Base-by-base conservation (phyloP, 1,140 invertebrate genomes). In the Drosophila ogumai region DNA sequence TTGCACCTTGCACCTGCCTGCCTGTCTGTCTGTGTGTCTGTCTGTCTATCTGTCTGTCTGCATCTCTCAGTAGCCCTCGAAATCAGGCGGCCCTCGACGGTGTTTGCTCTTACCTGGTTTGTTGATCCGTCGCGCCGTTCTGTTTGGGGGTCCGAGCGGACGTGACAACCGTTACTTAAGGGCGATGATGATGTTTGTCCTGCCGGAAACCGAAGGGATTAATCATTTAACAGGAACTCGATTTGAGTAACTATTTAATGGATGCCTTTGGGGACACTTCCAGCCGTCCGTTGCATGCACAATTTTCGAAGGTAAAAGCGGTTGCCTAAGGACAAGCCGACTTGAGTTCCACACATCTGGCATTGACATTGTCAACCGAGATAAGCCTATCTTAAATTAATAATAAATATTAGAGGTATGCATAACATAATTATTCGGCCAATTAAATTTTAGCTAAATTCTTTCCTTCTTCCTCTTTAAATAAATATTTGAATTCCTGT, bases 1-100 rank as follows among this genome's bases (percentile, higher is more conserved):
- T 41, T 66, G 73, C 55, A 68, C 49, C 49, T 34, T 56, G 50
- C 75, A 60, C 75, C 75, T 77, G 72, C 43, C 71, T 58, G 34
- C 25, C 54, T 9, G 31, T 6, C 49, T 34, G 46, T 13, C 25
- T 47, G 6, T 8, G 15, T 49, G 22, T 17, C 47, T 64, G 19
- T 38, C n/a, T 34, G 46, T 13, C 25, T 47, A 7, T 8, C 22
- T 49, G 22, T 17, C 47, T 64, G 19, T 38, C n/a, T n/a, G 28
- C 19, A 54, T n/a, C 15, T 15, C 43, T n/a, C 36, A 64, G 58
- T 46, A 34, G 66, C 38, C 61, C 47, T 67, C 44, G 56, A 60
- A 60, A 55, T 54, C 32, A 17, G 25, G 50, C 32, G 59, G 19
- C 28, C 32, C 31, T 63, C 36, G 28, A 41, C 40, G 19, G n/a